Conservation (phyloP, 53 echinoderm and acorn worm species). For the Henricia sp. region DNA sequence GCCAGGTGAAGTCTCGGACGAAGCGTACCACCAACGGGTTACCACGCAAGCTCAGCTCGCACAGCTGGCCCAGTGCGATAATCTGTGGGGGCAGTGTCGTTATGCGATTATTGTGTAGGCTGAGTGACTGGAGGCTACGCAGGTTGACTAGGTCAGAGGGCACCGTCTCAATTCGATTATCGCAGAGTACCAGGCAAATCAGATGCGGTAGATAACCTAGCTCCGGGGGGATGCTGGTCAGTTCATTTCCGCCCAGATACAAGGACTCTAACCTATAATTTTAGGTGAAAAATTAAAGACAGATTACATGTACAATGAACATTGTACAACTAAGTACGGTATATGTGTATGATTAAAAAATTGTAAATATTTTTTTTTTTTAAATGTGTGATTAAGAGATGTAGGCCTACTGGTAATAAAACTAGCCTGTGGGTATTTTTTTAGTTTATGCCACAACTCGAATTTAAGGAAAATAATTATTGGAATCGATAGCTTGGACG, state of each 20-base stretch:
- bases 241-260: constrained; percentile 92
- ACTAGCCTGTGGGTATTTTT: no score
- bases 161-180: constrained; percentile 81
- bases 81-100: constrained; percentile 92
- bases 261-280: constrained; percentile 87
- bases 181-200: constrained; percentile 76
- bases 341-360: no score
- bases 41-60: constrained; percentile 86
- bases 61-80: constrained; percentile 81
- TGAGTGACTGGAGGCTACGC: constrained; percentile 74
- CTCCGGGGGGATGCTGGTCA: constrained; percentile 71
- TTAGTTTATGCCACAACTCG: no score
- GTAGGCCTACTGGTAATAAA: no score
- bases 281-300: no score
- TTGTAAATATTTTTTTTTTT: no score
- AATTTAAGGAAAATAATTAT: no score
- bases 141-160: constrained; percentile 75
- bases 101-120: constrained; percentile 91
- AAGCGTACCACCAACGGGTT: constrained; percentile 97
- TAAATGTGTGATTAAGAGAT: no score
- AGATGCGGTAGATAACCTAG: constrained; percentile 69
- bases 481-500: no score
- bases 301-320: no score
- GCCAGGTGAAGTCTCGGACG: constrained; percentile 87
- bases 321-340: no score